These are phyloP conservation scores for Ophion obscuratus DNA, from an alignment of 2,888 invertebrate genomes.

Conservation along the genomic window DNA sequence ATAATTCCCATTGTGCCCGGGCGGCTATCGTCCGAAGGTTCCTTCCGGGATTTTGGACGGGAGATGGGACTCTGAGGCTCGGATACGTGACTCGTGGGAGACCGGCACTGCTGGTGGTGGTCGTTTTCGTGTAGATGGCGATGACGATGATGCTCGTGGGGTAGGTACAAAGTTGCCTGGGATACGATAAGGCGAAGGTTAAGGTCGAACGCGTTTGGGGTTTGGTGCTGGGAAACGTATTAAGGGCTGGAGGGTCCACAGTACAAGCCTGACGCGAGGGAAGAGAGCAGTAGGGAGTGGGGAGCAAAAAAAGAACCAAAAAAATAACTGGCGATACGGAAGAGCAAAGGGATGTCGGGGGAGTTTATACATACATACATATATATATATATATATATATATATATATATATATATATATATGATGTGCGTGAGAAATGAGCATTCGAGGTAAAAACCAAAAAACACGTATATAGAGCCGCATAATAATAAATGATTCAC, in stretches of 20 bases:
- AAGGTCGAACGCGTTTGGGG: constrained; percentile 7
- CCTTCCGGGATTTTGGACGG: constrained; percentile 59
- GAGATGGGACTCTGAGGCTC: constrained; percentile 57
- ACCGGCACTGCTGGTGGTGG: constrained; percentile 24
- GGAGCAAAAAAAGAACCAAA: not conserved
- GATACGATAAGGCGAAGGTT: constrained; percentile 70
- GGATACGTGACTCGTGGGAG: constrained; percentile 42
- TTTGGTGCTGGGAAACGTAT: not conserved
- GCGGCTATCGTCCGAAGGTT: constrained; percentile 56
- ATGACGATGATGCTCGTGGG: constrained; percentile 50
- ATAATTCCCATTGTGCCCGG: constrained; percentile 66
- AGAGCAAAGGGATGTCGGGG: not conserved
- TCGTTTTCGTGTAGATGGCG: constrained; percentile 43
- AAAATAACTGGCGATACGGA: not conserved
- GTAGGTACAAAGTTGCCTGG: constrained; percentile 58
- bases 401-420: no score
- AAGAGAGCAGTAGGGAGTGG: not conserved
- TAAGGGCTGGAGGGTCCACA: not conserved
- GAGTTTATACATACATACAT: no score
- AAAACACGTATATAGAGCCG: no score
- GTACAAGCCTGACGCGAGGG: not conserved
- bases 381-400: no score
- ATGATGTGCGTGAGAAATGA: no score
- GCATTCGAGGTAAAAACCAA: no score
- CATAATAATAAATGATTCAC: no score